phyloP scores from a whole-genome alignment of 2,113 vertebrate species.

The Cricetomys ansorgei region DNA sequence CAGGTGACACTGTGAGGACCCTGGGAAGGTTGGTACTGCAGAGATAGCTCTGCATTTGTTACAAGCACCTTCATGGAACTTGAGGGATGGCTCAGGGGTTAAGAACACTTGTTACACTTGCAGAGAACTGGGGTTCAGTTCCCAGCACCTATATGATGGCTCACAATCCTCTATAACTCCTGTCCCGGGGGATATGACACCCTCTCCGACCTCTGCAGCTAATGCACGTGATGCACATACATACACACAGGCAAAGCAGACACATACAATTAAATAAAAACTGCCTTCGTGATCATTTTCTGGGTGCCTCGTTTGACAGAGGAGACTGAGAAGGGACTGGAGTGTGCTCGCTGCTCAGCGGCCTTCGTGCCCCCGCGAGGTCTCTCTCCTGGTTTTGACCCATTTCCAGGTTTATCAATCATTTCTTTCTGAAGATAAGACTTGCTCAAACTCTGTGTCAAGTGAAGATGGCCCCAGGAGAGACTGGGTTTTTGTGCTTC shows the following conservation, averaged over 20 bases:
- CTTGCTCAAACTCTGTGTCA: not conserved
- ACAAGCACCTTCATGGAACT: not conserved
- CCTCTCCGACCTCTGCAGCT: not conserved
- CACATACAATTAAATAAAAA: not conserved
- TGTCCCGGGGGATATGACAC: not conserved
- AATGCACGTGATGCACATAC: not conserved
- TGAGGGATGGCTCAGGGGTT: not conserved
- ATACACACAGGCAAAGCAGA: not conserved
- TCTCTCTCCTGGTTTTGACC: not conserved
- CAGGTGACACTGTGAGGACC: not conserved
- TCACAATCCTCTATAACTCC: not conserved
- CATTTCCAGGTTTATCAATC: not conserved
- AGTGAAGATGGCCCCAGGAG: not conserved
- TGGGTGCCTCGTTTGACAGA: not conserved
- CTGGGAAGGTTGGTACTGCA: not conserved
- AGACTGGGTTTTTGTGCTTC: not conserved
- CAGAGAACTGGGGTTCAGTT: not conserved
- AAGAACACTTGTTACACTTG: not conserved
- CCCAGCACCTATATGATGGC: not conserved
- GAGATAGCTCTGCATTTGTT: not conserved
- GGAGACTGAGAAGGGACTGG: not conserved
- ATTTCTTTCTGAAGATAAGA: not conserved
- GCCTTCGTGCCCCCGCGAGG: not conserved
- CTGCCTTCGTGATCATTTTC: not conserved
- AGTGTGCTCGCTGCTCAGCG: not conserved